Base-by-base conservation (phyloP, 2,888 invertebrate species). In the Drosophila algonquin region DNA sequence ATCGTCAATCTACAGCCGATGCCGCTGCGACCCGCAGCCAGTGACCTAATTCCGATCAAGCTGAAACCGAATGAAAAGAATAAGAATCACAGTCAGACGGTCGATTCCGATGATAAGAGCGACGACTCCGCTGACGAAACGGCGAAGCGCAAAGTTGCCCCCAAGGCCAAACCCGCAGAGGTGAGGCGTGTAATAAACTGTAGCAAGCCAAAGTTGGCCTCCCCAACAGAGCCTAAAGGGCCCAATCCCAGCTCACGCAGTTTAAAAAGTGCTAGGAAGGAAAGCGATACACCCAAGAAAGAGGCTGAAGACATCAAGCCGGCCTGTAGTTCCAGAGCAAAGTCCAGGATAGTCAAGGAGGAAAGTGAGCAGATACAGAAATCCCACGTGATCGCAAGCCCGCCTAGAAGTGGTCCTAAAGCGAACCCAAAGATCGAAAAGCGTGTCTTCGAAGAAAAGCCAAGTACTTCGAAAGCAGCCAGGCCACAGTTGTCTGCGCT, bases 1-100 rank as follows among this genome's bases (percentile, higher is more conserved):
- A 94, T 98, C 72, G 93, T 96, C 56, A 97, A 97, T 75, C 94
- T 98, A 82, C 95, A 95, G 81, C 95, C 97, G 2, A 93, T 96
- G 62, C 95, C 96, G 0, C 90, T 97, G 67, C 95, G 95, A 90
- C 95, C 96, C 32, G 93, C 94, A 5, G 92, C 91, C 62, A 93
- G 94, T 57, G 95, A 96, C 82, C 92, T 96, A 55, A 94, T 94
- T 90, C 94, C 94, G 9, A 91, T 95, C 47, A 94, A 94, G 69
- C 92, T 86, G 14, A 92, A 90, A 56, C 76, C 76, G 0, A 56
- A 75, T 14, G 80, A 72, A 6, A 63, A 57, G 35, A 80, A 79
- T 10, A 87, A 76, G 14, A 46, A 46, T 1, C 21, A 9, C 0
- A 74, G 6, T 40, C 69, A 80, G 53, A 52, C 45, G 2, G 27